phyloP scores from a whole-genome alignment of 2,797 vertebrate genomes.

The Neosilurus hyrtlii region DNA sequence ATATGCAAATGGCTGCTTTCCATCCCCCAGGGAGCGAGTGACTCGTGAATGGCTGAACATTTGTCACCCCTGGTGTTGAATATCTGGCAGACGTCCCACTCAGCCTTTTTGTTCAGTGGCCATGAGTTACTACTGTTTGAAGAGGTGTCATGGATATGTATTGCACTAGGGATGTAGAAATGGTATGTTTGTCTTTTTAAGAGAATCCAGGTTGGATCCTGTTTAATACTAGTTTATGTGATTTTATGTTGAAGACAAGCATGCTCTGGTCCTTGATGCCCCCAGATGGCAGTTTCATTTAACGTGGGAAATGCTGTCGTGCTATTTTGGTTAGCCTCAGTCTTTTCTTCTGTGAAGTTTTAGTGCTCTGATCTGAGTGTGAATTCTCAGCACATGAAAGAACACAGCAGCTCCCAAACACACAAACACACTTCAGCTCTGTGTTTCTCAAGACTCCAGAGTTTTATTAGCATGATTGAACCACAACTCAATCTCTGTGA shows the following conservation, averaged over 20 bases:
- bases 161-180: not conserved
- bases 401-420: not conserved
- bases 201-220: not conserved
- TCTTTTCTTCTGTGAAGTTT: constrained; percentile 31
- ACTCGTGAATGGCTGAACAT: constrained; percentile 22
- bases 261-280: constrained; percentile 23
- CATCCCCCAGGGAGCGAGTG: not conserved
- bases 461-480: constrained; percentile 17
- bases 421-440: not conserved
- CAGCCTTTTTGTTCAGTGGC: constrained; percentile 15
- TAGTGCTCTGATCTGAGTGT: constrained; percentile 18
- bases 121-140: constrained; percentile 16
- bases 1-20: constrained; percentile 43
- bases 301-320: constrained; percentile 32
- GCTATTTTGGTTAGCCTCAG: constrained; percentile 43
- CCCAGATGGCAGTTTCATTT: constrained; percentile 38
- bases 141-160: constrained; percentile 3
- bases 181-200: not conserved
- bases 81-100: constrained; percentile 35
- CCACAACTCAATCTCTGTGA: not conserved
- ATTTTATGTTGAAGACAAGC: constrained; percentile 9
- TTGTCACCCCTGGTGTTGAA: constrained; percentile 36
- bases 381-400: constrained; percentile 28
- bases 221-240: constrained; percentile 16
- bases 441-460: constrained; percentile 1